These are phyloP conservation scores for Zosterops japonicus DNA, from an alignment of 2,113 vertebrate genomes.

Conservation along the genomic window DNA sequence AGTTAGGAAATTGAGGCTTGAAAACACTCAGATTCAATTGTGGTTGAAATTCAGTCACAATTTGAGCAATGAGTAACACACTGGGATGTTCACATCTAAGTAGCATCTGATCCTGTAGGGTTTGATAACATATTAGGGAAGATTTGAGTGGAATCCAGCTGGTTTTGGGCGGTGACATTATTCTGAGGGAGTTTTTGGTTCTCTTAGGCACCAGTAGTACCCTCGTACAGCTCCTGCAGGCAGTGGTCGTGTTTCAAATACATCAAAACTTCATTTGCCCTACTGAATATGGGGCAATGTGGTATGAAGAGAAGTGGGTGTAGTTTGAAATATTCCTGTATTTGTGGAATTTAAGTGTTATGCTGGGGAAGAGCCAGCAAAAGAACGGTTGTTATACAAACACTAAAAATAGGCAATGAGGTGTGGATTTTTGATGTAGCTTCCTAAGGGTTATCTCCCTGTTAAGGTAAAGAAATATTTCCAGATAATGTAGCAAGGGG, in stretches of 20 bases:
- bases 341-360: accelerated
- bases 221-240: neutral
- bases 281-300: neutral
- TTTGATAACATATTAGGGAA: neutral
- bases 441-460: neutral
- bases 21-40: neutral
- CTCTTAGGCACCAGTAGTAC: neutral
- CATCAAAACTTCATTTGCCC: neutral
- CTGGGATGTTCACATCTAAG: neutral
- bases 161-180: no score
- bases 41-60: neutral
- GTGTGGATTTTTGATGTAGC: neutral
- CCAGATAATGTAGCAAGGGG: neutral
- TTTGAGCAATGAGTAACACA: neutral
- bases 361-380: neutral
- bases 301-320: neutral
- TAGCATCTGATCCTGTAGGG: neutral
- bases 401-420: neutral
- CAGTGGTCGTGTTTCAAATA: neutral
- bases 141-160: neutral
- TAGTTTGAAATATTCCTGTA: neutral
- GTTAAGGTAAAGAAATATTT: neutral
- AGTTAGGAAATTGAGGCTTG: neutral
- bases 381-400: neutral
- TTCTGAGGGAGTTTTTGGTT: neutral